Base-by-base conservation (phyloP, 2,113 vertebrate species). In the Plestiodon gilberti region DNA sequence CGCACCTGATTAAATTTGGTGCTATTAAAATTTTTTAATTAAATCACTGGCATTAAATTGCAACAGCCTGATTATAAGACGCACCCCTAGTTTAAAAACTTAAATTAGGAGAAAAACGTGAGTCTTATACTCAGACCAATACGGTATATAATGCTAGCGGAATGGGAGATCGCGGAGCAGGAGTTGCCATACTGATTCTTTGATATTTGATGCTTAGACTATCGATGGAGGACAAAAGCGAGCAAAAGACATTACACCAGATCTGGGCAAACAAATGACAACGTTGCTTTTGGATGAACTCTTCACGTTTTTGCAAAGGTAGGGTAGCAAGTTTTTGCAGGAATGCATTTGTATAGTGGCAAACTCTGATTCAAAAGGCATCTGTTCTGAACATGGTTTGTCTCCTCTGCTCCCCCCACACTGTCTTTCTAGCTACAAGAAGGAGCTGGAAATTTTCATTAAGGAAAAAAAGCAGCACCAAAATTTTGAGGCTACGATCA, bases 241-340 rank as follows among this genome's bases (percentile, higher is more conserved):
- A 64, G 95, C 97, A 1, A 74, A 87, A 48, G 85, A 89, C 80
- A 92, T 97, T 89, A 94, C 96, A 1, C 13, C 22, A 0, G 95
- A 96, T 0, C 43, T 96, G 90, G 94, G 75, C 0, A 38, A 87
- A 75, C 92, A 92, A 91, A 90, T 96, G 7, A 92, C 89, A 0
- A 6, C 14, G 8, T 64, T 95, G 69, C 90, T 99, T 88, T 83
- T 91, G 30, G 28, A 10, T 90, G 97, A 96, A 83, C 89, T 99
- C 91, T 89, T 93, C 0, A 35, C 14, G 2, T 97, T 98, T 94
- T 92, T 98, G 65, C 76, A 40, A 89, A 97, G 97, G 98, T 99
- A 65, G 0, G 28, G n/a, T 74, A 25, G 2, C 59, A 65, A n/a
- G 43, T 25, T 74, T n/a, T 40, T 65, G 25, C 2, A 8, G 30